A percentile compares a stretch with the other conserved stretches of the same genome.
phyloP scores from a whole-genome alignment of 2,797 vertebrate species.

The Gymnoscopelus microlampas region DNA sequence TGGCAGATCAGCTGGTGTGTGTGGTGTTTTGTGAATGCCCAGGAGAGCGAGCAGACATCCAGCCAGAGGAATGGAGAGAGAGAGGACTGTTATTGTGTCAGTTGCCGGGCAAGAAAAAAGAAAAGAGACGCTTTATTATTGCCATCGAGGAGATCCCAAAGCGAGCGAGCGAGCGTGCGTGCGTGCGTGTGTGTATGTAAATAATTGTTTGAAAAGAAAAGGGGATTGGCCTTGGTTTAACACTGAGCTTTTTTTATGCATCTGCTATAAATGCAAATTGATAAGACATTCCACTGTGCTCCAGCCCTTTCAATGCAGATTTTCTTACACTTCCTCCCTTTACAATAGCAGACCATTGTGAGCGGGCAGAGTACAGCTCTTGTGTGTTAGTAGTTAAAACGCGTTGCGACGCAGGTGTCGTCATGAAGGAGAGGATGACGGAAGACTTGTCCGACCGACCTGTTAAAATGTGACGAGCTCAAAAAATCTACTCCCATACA shows the following conservation, averaged over 20 bases:
- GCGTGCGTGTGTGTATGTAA: conserved; percentile 51
- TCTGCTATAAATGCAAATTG: conserved; percentile 76
- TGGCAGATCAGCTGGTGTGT: conserved; percentile 55
- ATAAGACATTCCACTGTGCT: conserved; percentile 84
- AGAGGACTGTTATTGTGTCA: conserved; percentile 64
- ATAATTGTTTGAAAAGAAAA: conserved; percentile 68
- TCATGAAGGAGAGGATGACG: not conserved
- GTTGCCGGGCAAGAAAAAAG: conserved; percentile 59
- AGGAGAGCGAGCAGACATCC: conserved; percentile 56
- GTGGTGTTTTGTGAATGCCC: conserved; percentile 52
- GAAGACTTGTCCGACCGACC: conserved; percentile 15
- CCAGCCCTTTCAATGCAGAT: conserved; percentile 69
- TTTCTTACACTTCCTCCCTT: conserved; percentile 71
- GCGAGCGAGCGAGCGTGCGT: conserved; percentile 33
- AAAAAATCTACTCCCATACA: conserved; percentile 37
- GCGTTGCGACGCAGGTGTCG: conserved; percentile 50
- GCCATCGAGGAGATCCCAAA: conserved; percentile 65
- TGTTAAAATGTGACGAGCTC: conserved; percentile 41
- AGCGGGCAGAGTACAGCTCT: conserved; percentile 51
- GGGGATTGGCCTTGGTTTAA: conserved; percentile 62
- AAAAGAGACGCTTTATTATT: conserved; percentile 65
- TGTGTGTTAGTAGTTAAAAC: conserved; percentile 49
- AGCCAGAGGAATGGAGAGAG: conserved; percentile 61
- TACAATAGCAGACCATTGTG: conserved; percentile 53
- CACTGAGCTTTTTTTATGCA: conserved; percentile 70